phyloP scores from a whole-genome alignment of 64 coral and sea anemone genomes.

The Pocillopora damicornis region DNA sequence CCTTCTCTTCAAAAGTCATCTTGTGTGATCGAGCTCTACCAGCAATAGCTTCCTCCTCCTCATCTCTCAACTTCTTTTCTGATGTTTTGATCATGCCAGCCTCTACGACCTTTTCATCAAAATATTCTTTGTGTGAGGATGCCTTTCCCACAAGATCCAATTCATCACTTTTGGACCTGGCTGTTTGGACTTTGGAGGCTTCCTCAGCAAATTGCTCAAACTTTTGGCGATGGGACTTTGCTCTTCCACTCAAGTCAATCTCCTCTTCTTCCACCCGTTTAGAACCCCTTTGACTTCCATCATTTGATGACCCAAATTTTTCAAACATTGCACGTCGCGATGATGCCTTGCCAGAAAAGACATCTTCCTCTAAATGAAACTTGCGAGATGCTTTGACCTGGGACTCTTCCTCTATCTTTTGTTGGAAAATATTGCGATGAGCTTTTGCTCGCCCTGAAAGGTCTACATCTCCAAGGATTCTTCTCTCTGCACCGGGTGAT shows the following conservation, averaged over 20 bases:
- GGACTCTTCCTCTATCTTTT: constrained; percentile 56
- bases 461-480: constrained; percentile 21
- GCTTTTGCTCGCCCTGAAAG: constrained; percentile 38
- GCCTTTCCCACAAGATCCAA: constrained; percentile 53
- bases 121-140: constrained; percentile 50
- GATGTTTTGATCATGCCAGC: constrained; percentile 39
- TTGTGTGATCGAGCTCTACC: constrained; percentile 45
- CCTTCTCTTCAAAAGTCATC: constrained; percentile 43
- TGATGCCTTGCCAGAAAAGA: constrained; percentile 35
- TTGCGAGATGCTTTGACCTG: constrained; percentile 32
- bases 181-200: constrained; percentile 13
- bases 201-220: constrained; percentile 60
- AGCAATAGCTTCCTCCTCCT: constrained; percentile 16
- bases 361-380: constrained; percentile 36
- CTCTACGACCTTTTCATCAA: constrained; percentile 55
- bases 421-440: constrained; percentile 51
- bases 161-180: constrained; percentile 34
- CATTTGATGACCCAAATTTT: constrained; percentile 6
- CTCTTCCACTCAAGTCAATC: constrained; percentile 41
- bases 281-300: constrained; percentile 11
- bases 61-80: constrained; percentile 36
- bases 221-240: constrained; percentile 8
- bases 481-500: constrained; percentile 30
- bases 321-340: constrained; percentile 33
- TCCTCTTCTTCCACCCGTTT: constrained; percentile 6